Evolutionary conservation across 1,140 invertebrate species (phyloP), one percentile per base, ranked within the genome.

Genomic region (Tyrophagus putrescentiae): DNA sequence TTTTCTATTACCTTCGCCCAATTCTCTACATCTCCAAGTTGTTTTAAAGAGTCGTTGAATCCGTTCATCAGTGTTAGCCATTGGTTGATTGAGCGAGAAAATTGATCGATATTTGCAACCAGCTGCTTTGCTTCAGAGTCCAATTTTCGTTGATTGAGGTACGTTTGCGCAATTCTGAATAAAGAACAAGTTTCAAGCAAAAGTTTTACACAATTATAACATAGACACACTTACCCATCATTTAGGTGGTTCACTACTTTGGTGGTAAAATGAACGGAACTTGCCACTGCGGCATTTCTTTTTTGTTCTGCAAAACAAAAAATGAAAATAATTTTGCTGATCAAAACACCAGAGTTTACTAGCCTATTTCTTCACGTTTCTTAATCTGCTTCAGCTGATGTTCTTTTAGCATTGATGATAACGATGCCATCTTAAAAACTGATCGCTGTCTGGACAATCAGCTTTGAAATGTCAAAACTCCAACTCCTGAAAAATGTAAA

Each of bases 11-110:
- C 93, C 65, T 84, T 81, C 0, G 94, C 88, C 94, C 94, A 99
- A 73, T 95, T 97, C 72, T 98, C 91, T 7, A 95, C 92, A 79
- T 99, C 93, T 13, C 95, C 95, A 48, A 99, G 82, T 78, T 98
- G 93, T 78, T 98, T 98, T 0, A 98, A 72, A 1, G 91, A 84
- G 71, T 87, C 85, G 65, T 92, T 97, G 67, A 98, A 95, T 60
- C 84, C 85, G 71, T 98, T 92, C 4, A 98, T 85, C 31, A 98
- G 75, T 65, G 82, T 82, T 0, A 98, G 71, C 94, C 94, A 98
- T 66, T 94, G 89, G 65, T 91, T 83, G 2, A 91, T 95, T 73
- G 97, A 90, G 75, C 94, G 95, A 0, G 90, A 83, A 76, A 98
- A 96, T 69, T 89, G 87, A 21, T 84, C 82, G 16, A 92, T 89